Base-by-base conservation (phyloP, 1,140 invertebrate species). In the Bombus waltoni region DNA sequence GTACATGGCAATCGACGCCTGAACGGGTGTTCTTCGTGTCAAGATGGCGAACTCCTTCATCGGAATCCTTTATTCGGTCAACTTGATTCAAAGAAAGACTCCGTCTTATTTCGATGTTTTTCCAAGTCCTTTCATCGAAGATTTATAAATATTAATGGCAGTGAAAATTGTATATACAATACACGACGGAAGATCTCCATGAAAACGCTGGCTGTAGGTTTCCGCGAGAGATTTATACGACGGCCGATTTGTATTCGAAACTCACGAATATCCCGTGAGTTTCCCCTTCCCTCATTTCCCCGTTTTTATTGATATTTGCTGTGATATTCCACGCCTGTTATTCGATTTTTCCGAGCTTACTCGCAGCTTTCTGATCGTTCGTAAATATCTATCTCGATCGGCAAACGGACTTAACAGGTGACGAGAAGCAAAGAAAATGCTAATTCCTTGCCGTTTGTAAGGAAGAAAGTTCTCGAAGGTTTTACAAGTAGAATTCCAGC, bases 111-210 rank as follows among this genome's bases (percentile, higher is more conserved):
- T 76, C 81, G 59, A 76, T 53, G 81, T 73, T 42, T 40, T 42
- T 25, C 73, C 44, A 68, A 28, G 28, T 44, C 62, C 13, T 53
- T 53, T 44, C 15, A 35, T 8, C 11, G 38, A 32, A n/a, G 81
- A 77, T 83, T 77, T 83, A 83, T 83, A 83, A 83, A 83, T 83
- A 83, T 83, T 83, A 83, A 83, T 70, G 62, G 28, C 42, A 44
- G 35, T 77, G 81, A 77, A 77, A 83, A 75, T 77, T 68, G 62
- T 83, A 57, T 77, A 83, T 68, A 77, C 28, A n/a, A 6, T n/a
- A n/a, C n/a, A n/a, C 18, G 44, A 18, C 3, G 59, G 35, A 40
- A 62, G 44, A 83, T 77, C 73, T 83, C 35, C 81, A 83, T 83
- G 81, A 83, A 76, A 77, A 83, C 76, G 25, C 8, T 44, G 28